These are phyloP conservation scores for Neelides sp. DNA, from an alignment of 1,140 invertebrate species.

Conservation along the genomic window DNA sequence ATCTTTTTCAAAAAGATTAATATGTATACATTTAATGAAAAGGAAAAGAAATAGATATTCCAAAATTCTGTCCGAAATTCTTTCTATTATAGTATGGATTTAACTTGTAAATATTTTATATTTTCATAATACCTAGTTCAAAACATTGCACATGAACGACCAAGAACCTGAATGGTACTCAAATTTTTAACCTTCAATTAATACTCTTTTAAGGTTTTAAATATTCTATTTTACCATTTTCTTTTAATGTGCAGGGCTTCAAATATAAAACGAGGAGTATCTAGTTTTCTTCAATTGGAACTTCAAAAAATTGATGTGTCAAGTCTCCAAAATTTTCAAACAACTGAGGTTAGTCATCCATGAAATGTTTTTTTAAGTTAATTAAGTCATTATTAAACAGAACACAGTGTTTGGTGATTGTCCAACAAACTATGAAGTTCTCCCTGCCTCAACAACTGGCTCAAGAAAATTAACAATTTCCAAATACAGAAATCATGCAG, in stretches of 20 bases:
- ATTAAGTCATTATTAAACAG: too few species aligned
- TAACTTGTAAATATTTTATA: too few species aligned
- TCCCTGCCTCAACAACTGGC: conserved; percentile 18
- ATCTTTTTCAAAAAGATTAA: too few species aligned
- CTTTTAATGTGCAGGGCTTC: too few species aligned
- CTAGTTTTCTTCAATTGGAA: conserved; percentile 27
- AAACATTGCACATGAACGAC: conserved; percentile 27
- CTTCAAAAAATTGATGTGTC: not conserved
- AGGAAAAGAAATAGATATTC: too few species aligned
- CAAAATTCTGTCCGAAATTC: too few species aligned
- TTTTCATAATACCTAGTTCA: conserved; percentile 25
- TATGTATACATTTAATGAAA: too few species aligned
- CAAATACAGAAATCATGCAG: conserved; percentile 30
- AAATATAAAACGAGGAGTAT: conserved; percentile 28
- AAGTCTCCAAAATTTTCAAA: not conserved
- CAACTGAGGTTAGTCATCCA: not conserved
- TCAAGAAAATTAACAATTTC: conserved; percentile 5
- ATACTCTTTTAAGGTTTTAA: too few species aligned
- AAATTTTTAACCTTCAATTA: too few species aligned
- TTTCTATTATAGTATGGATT: too few species aligned
- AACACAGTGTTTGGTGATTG: conserved; percentile 29
- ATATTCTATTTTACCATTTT: too few species aligned
- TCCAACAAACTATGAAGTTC: conserved; percentile 21
- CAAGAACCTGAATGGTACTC: conserved; percentile 30
- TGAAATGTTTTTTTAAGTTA: not conserved